Base-by-base conservation (phyloP, 2,797 vertebrate genomes). In the Rhincodon typus region DNA sequence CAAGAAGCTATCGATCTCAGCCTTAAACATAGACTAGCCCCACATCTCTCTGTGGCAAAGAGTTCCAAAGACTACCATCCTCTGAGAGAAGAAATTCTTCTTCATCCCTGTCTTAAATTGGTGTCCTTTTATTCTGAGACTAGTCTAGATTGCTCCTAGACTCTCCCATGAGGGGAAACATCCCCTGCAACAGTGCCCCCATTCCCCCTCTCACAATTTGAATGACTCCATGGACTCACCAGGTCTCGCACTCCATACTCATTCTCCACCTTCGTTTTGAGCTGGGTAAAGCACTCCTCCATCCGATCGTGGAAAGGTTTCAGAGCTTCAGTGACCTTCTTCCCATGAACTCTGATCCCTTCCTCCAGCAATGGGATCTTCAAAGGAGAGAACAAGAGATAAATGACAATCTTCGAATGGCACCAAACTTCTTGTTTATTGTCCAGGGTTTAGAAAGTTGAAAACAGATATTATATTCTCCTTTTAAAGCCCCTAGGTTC, bases 301-400 rank as follows among this genome's bases (percentile, higher is more conserved):
- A 97, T 96, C 87, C 97, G 97, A 77, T 97, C 96, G 0, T 97
- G 97, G 96, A 97, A 97, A 34, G 97, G 97, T 30, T 96, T 42
- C 96, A 97, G 96, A 53, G 96, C 97, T 42, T 97, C 97, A 0
- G 96, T 96, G 96, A 97, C 97, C 96, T 97, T 97, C 96, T 88
- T 96, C 62, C 96, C 66, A 0, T 97, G 97, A 95, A 97, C 96
- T 82, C 95, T 95, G 88, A 97, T 96, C 13, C 97, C 97, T 67
- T 97, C 97, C 0, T 96, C 96, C 96, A 97, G 96, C 96, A 97
- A 79, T 0, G 97, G 97, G 30, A 66, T 96, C 97, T 97, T 96
- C 0, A 0, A 95, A 88, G 95, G 15, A 77, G 10, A 0, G 72
- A 70, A 13, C 7, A 4, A 0, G 0, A 77, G 25, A n/a, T 74